Conservation (phyloP, 2,888 invertebrate genomes). For the Hirtodrosophila duncani region DNA sequence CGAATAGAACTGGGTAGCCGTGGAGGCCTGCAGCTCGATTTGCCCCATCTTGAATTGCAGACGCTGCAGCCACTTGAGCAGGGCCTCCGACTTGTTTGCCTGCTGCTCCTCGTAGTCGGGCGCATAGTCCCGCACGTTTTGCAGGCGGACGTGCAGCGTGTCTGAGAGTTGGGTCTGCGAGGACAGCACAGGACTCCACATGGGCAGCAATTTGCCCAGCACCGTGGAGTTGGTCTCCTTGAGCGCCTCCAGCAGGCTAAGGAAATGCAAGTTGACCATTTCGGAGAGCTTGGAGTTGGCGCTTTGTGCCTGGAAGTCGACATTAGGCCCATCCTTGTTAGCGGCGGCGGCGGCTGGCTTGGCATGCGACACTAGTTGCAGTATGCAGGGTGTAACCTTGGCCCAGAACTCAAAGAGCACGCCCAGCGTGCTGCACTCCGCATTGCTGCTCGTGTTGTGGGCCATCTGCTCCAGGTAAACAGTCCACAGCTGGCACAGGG, state of each 20-base stretch:
- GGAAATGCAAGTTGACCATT: slow-evolving; percentile 97
- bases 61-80: slow-evolving; percentile 91
- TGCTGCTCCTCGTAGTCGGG: slow-evolving; percentile 78
- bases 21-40: slow-evolving; percentile 94
- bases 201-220: slow-evolving; percentile 92
- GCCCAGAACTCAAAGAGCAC: slow-evolving; percentile 99
- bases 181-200: slow-evolving; percentile 97
- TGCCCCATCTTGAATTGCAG: slow-evolving; percentile 99
- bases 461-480: slow-evolving; percentile 96
- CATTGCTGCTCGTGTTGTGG: slow-evolving; percentile 82
- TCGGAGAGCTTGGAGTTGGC: slow-evolving; percentile 88
- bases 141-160: slow-evolving; percentile 90
- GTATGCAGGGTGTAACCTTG: slow-evolving; percentile 95
- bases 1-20: slow-evolving; percentile 93
- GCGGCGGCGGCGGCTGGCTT: slow-evolving; percentile 89
- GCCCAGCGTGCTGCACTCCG: slow-evolving; percentile 87
- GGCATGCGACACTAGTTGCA: slow-evolving; percentile 94
- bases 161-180: slow-evolving; percentile 96
- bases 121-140: slow-evolving; percentile 91
- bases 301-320: slow-evolving; percentile 53
- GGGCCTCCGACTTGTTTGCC: slow-evolving; percentile 78
- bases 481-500: slow-evolving; percentile 99
- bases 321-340: slow-evolving; percentile 76
- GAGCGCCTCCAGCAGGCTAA: slow-evolving; percentile 95
- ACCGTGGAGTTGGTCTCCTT: slow-evolving; percentile 96